A percentile compares a stretch with the other conserved stretches of the same genome.
Conservation (phyloP, 2,888 invertebrate genomes). For the Sinodicranocentrus sp. region DNA sequence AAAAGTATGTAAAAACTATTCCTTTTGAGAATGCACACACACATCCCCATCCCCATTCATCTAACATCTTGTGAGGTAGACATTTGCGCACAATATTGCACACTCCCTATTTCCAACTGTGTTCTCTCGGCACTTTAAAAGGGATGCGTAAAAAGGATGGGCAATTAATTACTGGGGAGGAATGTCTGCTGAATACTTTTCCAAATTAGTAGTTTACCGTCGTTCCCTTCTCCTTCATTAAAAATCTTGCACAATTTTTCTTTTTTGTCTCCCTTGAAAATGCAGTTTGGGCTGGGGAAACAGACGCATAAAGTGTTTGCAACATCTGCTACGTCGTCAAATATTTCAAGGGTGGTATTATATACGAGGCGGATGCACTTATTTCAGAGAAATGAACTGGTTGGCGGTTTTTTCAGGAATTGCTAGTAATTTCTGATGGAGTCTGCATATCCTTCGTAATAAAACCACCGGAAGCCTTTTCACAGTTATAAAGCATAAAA, state of each 20-base stretch:
- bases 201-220: constrained; percentile 58
- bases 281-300: background rate
- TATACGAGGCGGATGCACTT: no score
- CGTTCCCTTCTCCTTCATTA: constrained; percentile 3
- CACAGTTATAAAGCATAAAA: no score
- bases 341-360: background rate
- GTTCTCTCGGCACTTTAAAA: constrained; percentile 36
- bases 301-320: background rate
- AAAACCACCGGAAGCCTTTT: no score
- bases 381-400: no score
- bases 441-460: no score
- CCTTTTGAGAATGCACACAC: no score
- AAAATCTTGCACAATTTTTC: constrained; percentile 26
- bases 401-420: no score
- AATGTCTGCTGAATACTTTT: constrained; percentile 53
- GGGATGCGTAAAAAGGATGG: constrained; percentile 56
- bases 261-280: background rate
- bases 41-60: no score
- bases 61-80: background rate
- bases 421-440: no score
- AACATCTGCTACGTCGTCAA: constrained; percentile 49
- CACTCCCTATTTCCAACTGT: background rate
- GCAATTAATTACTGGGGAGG: constrained; percentile 61
- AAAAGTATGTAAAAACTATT: no score
- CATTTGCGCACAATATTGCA: constrained; percentile 1